Evolutionary conservation across 1,140 invertebrate genomes (phyloP).

Genomic region (Coenobita brevimanus): DNA sequence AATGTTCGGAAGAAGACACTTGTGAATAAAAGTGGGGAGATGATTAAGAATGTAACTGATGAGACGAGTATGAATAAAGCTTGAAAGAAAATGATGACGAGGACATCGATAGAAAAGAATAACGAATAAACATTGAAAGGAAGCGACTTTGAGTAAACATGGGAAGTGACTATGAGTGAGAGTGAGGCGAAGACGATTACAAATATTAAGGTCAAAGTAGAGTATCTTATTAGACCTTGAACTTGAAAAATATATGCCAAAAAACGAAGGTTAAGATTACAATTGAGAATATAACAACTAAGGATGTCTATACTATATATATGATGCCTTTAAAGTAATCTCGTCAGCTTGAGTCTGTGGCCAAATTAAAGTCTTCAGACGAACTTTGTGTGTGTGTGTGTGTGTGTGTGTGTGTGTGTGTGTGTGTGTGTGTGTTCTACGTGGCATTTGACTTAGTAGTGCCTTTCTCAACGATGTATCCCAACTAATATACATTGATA

Average conservation of each 20-base stretch:
- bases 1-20: background rate
- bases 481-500: background rate
- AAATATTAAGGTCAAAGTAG: no score
- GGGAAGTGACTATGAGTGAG: background rate
- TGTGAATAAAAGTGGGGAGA: background rate
- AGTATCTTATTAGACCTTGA: no score
- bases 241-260: no score
- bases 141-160: background rate
- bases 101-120: background rate
- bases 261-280: no score
- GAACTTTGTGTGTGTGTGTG: no score
- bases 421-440: constrained; percentile 21
- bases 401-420: background rate
- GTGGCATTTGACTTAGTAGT: background rate
- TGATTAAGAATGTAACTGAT: background rate
- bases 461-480: background rate
- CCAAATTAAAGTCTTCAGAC: background rate
- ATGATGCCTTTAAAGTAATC: background rate
- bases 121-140: background rate
- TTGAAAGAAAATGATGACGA: background rate
- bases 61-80: background rate
- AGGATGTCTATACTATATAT: background rate
- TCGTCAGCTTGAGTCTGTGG: background rate
- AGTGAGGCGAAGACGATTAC: background rate
- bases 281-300: background rate